Percentiles rank a stretch among this genome's conserved stretches.
Conservation (phyloP, 2,797 vertebrate species). For the Bradypodion ventrale region DNA sequence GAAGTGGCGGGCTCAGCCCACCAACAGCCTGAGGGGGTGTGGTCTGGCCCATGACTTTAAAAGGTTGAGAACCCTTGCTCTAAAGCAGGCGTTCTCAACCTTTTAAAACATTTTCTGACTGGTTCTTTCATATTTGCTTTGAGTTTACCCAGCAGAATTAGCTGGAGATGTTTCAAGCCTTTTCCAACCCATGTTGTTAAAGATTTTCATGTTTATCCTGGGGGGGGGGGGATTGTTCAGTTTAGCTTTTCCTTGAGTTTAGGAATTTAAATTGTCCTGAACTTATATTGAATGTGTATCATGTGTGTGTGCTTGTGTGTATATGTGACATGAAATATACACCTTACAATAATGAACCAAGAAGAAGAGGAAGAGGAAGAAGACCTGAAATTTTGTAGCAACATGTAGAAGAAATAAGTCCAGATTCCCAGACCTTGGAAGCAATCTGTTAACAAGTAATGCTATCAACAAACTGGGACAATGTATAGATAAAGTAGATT, state of each 20-base stretch:
- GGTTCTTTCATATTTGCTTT: not conserved
- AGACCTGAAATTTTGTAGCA: not conserved
- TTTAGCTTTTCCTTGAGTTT: not conserved
- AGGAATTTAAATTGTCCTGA: not conserved
- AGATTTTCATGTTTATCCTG: not conserved
- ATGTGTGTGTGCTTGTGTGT: not conserved
- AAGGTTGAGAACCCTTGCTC: no score
- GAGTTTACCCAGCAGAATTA: not conserved
- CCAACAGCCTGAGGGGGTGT: no score
- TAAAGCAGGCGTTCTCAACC: no score
- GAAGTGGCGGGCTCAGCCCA: no score
- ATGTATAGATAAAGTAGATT: no score
- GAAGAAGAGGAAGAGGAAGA: no score
- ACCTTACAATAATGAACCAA: no score
- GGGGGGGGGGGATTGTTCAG: not conserved
- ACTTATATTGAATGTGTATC: no score
- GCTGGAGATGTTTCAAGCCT: not conserved
- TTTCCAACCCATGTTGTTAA: not conserved
- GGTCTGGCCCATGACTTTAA: no score
- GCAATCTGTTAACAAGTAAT: not conserved
- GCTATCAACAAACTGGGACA: no score
- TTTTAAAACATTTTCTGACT: not conserved
- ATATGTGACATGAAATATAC: conserved; percentile 14
- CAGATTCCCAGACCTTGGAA: not conserved
- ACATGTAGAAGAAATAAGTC: not conserved